Evolutionary conservation across 2,113 vertebrate species (phyloP), one percentile per base, ranked within the genome.

Genomic region (Apteryx mantelli): DNA sequence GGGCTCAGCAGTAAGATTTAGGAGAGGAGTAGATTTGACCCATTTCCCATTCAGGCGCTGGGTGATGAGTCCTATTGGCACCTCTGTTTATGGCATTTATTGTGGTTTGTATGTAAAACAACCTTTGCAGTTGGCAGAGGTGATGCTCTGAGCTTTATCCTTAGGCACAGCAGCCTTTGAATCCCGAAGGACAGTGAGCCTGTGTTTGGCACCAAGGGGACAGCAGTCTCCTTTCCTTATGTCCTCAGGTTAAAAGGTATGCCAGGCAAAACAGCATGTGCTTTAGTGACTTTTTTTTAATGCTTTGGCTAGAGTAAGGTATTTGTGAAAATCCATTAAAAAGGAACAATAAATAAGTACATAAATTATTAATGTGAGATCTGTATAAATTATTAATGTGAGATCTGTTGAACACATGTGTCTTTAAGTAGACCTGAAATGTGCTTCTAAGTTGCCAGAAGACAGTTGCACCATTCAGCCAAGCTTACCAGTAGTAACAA

Each of bases 201-300:
- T 93, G 73, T 95, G 95, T 28, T 96, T 83, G 94, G 91, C 69
- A 92, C 65, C 68, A 60, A n/a, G 42, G 69, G 25, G 69, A 42
- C 53, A 77, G 66, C 66, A 44, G 63, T 86, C 46, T 63, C 52
- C 89, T 91, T 92, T 78, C 46, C 86, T 87, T 58, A 91, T 66
- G 55, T 91, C 95, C 96, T 91, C 95, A 92, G 96, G 88, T 89
- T 92, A 89, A 96, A 96, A 95, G 64, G 95, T 74, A 94, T 87
- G 89, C 50, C 85, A 86, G 84, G 87, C 78, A 38, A 93, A 75
- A 86, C n/a, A 88, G 46, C 96, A 96, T 89, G 91, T 86, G 95
- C 79, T 93, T 93, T 91, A 89, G 91, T 88, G 82, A 84, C 94
- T 91, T 95, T 89, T 81, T 82, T 93, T 81, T 81, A 32, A 97